Evolutionary conservation across 2,113 vertebrate genomes (phyloP), one percentile per base, ranked within the genome.

Genomic region (Channa maculata): DNA sequence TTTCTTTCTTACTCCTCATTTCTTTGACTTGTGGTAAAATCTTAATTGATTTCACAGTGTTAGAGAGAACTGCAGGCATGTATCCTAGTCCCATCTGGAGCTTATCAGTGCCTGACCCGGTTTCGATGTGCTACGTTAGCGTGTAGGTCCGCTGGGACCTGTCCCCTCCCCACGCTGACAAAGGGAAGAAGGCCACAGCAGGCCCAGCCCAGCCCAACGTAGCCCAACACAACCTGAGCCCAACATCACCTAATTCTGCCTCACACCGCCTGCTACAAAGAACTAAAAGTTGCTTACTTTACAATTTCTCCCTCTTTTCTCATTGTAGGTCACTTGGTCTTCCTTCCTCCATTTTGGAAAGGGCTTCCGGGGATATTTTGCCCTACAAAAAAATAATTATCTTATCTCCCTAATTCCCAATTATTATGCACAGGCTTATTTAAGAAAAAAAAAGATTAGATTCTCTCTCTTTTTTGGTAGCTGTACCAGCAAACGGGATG

Each of bases 301-400:
- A 80, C 75, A 84, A 55, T 83, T 85, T 80, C 73, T 77, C 71
- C 84, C 71, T 78, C 83, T 73, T 82, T 82, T 69, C 83, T 80
- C 72, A 88, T 93, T 93, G 88, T 94, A 93, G 94, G 93, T 94
- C 93, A 94, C 90, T 91, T 87, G 80, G 84, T 88, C 91, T 82
- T 79, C 81, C 78, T 83, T 86, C 78, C 85, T 90, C 89, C 91
- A 90, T 92, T 94, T 94, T 91, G 85, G 89, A 89, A 88, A 91
- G 73, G 66, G 94, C 94, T 95, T 94, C 79, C 75, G 89, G 94
- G 93, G 87, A 93, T 93, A 89, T 91, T 92, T 93, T 89, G 94
- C 88, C 94, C 94, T 92, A 95, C 92, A 94, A 95, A 95, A 89
- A 92, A 92, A 94, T 92, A 94, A 94, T 94, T 92, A 94, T 93